Conservation (phyloP, 2,888 invertebrate genomes). For the Pemphredon lugubris region DNA sequence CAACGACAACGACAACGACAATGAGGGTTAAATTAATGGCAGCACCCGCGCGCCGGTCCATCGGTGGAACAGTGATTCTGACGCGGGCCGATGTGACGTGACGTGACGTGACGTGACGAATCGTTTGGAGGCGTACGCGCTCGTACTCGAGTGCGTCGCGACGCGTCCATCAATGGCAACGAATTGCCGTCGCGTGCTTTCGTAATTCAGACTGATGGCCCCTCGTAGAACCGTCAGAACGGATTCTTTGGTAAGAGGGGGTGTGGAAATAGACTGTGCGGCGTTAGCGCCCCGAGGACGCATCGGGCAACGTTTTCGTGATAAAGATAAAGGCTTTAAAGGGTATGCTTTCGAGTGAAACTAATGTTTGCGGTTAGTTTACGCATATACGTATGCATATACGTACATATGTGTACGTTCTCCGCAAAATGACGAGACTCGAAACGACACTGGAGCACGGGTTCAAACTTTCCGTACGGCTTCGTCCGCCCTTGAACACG, state of each 20-base stretch:
- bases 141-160: conserved; percentile 26
- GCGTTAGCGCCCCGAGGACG: no score
- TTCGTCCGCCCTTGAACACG: no score
- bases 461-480: no score
- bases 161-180: conserved; percentile 35
- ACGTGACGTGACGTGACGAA: conserved; percentile 65
- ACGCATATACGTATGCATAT: no score
- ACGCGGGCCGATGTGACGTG: conserved; percentile 55
- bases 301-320: no score
- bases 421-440: no score
- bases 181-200: conserved; percentile 29
- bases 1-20: conserved; percentile 43
- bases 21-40: conserved; percentile 54
- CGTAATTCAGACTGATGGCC: conserved; percentile 37
- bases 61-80: conserved; percentile 57
- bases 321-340: no score
- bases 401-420: no score
- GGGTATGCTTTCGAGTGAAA: no score
- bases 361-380: no score
- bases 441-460: no score
- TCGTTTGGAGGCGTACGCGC: conserved; percentile 24
- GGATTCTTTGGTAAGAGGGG: not conserved
- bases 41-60: conserved; percentile 23
- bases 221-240: not conserved
- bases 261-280: not conserved